Percentiles rank a stretch among this genome's conserved stretches.
Evolutionary conservation across 2,888 invertebrate species (phyloP).

Genomic region (Eupeodes luniger): DNA sequence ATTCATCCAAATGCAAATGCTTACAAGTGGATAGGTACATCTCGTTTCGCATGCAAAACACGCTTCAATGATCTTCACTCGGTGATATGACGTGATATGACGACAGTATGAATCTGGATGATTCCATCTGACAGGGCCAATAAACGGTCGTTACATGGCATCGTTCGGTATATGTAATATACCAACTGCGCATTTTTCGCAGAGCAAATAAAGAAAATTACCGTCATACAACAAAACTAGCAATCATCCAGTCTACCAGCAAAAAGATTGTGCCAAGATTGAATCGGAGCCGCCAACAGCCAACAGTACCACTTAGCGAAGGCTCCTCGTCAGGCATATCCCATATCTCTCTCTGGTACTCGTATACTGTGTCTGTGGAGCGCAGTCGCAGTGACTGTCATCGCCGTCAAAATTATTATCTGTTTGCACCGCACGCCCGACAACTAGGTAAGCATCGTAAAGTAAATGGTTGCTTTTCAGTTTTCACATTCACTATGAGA

Average conservation of each 20-base stretch:
- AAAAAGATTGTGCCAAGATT: conserved; percentile 70
- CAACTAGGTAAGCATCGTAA: not conserved
- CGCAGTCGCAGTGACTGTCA: conserved; percentile 61
- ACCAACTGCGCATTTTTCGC: conserved; percentile 31
- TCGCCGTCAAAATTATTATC: conserved; percentile 72
- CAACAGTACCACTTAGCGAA: conserved; percentile 49
- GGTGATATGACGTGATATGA: conserved; percentile 72
- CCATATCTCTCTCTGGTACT: not conserved
- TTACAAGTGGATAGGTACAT: conserved; percentile 42
- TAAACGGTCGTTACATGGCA: conserved; percentile 70
- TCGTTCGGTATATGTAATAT: conserved; percentile 39
- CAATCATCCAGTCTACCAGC: conserved; percentile 56
- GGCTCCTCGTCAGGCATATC: conserved; percentile 55
- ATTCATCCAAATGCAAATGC: conserved; percentile 59
- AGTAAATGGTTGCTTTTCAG: conserved; percentile 46
- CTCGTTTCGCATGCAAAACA: conserved; percentile 64
- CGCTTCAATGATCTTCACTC: conserved; percentile 65
- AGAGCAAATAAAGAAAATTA: conserved; percentile 68
- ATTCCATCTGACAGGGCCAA: conserved; percentile 73
- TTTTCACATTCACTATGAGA: conserved; percentile 20
- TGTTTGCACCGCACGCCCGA: conserved; percentile 31
- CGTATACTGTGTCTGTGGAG: conserved; percentile 18
- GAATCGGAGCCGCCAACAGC: conserved; percentile 69
- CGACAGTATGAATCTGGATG: conserved; percentile 71
- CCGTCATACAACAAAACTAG: conserved; percentile 63